Evolutionary conservation across 2,797 vertebrate species (phyloP), one percentile per base, ranked within the genome.

Genomic region (Enteromius viviparus): DNA sequence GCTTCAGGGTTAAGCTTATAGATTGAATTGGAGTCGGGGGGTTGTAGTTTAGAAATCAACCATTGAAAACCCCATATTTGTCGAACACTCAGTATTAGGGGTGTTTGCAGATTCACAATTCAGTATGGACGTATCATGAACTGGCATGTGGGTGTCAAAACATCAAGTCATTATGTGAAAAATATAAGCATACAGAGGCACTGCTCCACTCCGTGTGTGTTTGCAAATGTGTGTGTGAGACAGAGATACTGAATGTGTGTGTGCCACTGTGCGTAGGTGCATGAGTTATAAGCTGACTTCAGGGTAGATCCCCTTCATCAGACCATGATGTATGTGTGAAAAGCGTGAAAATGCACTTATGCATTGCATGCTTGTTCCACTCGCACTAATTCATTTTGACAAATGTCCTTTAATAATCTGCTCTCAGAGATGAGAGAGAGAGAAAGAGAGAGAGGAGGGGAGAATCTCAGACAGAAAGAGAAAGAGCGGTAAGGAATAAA

Each of bases 331-430:
- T 89, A 89, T 90, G 91, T 91, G 90, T 90, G 93, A 93, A 93
- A 93, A 92, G 92, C 90, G 89, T 94, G 93, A 93, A 94, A 93
- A 91, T 92, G 80, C 92, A 91, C 89, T 92, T 93, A 93, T 93
- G 92, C 92, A 90, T 88, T 85, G 84, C 89, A 87, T 91, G 91
- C 90, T 89, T 92, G 92, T 94, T 92, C 92, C 92, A 91, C 92
- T 89, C 89, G 83, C 85, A 77, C 91, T 95, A 94, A 94, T 94
- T 93, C 92, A 92, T 94, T 93, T 91, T 94, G 93, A 94, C 94
- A 94, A 94, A 94, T 94, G 92, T 93, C 92, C 92, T 93, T 91
- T 89, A 92, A 94, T 94, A 91, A 94, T 94, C 91, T 89, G 91
- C 91, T 87, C 91, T 86, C 88, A 29, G 21, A 81, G 72, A 81